These are phyloP conservation scores for Trichogramma pretiosum DNA, from an alignment of 1,140 invertebrate genomes.

Conservation along the genomic window DNA sequence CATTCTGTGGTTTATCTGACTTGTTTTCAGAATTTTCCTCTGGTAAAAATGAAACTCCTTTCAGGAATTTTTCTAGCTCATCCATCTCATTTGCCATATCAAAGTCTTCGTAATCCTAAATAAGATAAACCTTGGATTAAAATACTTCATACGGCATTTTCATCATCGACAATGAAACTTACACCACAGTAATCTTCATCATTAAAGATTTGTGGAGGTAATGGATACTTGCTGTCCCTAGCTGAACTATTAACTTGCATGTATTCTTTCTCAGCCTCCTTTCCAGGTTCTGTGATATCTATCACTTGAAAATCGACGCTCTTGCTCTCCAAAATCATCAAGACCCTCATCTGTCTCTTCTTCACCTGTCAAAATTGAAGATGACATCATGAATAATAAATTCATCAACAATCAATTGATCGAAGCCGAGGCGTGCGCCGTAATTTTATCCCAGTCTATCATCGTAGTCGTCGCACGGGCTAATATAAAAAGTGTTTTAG, in stretches of 20 bases:
- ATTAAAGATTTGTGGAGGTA: constrained; percentile 91
- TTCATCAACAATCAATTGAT: too few relatives aligned
- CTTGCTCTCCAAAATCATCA: constrained; percentile 86
- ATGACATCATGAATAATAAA: too few relatives aligned
- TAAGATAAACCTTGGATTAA: constrained; percentile 13
- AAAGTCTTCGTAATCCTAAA: constrained; percentile 86
- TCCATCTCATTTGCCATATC: constrained; percentile 86
- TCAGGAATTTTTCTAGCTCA: constrained; percentile 75
- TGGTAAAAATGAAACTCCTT: constrained; percentile 50
- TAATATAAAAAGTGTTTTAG: too few relatives aligned
- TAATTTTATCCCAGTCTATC: too few relatives aligned
- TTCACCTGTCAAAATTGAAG: constrained; percentile 64
- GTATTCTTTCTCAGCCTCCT: constrained; percentile 80
- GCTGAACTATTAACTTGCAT: constrained; percentile 84
- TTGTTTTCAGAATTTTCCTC: constrained; percentile 43
- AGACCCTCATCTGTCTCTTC: constrained; percentile 83
- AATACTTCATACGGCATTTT: background rate
- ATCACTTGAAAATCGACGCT: constrained; percentile 78
- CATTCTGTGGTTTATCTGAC: constrained; percentile 40
- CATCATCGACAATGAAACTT: constrained; percentile 32
- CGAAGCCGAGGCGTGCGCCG: too few relatives aligned
- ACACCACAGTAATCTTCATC: constrained; percentile 88
- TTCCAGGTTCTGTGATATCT: constrained; percentile 86
- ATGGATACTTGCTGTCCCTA: constrained; percentile 62
- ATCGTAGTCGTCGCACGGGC: too few relatives aligned